phyloP scores from a whole-genome alignment of 2,888 invertebrate genomes.

The Melanotus villosus region DNA sequence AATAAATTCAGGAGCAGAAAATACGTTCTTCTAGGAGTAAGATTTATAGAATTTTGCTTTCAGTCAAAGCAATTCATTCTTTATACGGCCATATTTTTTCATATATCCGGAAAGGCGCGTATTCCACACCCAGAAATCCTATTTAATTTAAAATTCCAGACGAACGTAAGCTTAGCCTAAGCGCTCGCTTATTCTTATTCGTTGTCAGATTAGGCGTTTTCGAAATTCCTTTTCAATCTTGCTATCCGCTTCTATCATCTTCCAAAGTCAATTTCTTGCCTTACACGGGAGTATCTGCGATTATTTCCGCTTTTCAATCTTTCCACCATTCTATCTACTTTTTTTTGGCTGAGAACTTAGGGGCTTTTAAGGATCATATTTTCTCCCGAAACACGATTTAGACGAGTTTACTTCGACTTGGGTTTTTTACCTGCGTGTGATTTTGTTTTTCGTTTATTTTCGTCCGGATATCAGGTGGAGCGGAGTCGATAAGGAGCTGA shows the following conservation, averaged over 20 bases:
- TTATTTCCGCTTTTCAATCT: constrained; percentile 35
- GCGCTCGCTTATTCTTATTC: background rate
- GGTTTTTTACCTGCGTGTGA: background rate
- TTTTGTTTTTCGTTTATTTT: constrained; percentile 13
- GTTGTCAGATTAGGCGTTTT: background rate
- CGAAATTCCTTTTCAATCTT: constrained; percentile 14
- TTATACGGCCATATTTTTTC: background rate
- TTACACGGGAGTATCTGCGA: constrained; percentile 20
- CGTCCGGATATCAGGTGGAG: background rate
- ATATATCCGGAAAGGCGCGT: background rate
- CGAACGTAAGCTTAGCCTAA: constrained; percentile 16
- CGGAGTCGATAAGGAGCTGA: background rate
- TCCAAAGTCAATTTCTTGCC: constrained; percentile 30
- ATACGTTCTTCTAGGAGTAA: no score
- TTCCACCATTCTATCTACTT: constrained; percentile 23
- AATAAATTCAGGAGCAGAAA: no score
- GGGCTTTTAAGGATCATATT: constrained; percentile 13
- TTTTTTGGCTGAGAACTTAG: constrained; percentile 6
- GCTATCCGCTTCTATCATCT: constrained; percentile 23
- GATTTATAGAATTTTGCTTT: no score
- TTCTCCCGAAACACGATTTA: constrained; percentile 18
- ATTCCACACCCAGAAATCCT: background rate
- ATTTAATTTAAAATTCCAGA: constrained; percentile 11
- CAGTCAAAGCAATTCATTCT: background rate
- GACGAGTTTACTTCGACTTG: constrained; percentile 14